Conservation (phyloP, 2,888 invertebrate genomes). For the Drosophila histrio region DNA sequence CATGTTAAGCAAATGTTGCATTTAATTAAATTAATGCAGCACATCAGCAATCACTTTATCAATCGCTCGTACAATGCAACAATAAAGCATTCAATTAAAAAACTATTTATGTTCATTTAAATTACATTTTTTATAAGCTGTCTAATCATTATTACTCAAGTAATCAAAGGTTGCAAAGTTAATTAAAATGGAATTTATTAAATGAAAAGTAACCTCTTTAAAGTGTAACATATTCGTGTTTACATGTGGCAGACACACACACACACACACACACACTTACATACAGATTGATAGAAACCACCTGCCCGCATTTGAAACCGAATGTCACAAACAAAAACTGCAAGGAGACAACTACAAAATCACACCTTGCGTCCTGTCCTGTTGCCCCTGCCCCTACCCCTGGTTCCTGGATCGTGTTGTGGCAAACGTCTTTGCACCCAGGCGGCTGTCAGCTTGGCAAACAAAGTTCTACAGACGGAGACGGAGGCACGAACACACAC, state of each 20-base stretch:
- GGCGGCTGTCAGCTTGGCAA: slow-evolving; percentile 63
- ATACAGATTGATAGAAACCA: slow-evolving; percentile 31
- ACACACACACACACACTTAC: neutral
- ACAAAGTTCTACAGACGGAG: slow-evolving; percentile 54
- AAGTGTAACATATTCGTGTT: neutral
- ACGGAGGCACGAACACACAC: slow-evolving; percentile 11
- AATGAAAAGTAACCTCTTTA: neutral
- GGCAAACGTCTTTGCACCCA: slow-evolving; percentile 32
- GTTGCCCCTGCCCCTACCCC: slow-evolving; percentile 9
- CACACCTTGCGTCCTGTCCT: slow-evolving; percentile 72
- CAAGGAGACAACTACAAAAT: slow-evolving; percentile 40
- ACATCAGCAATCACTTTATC: slow-evolving; percentile 22
- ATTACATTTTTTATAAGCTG: slow-evolving; percentile 57
- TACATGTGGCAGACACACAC: neutral
- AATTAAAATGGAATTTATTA: slow-evolving; percentile 20
- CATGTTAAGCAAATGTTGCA: slow-evolving; percentile 4
- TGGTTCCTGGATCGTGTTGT: slow-evolving; percentile 14
- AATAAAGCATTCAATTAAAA: slow-evolving; percentile 22
- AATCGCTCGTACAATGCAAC: slow-evolving; percentile 3
- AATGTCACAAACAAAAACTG: slow-evolving; percentile 38
- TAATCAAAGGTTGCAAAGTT: neutral
- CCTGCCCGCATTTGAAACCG: slow-evolving; percentile 66
- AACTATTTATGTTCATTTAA: slow-evolving; percentile 32
- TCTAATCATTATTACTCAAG: slow-evolving; percentile 23
- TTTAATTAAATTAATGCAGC: slow-evolving; percentile 49